These are phyloP conservation scores for Ctena decussata DNA, from an alignment of 2,888 invertebrate species.

Conservation along the genomic window DNA sequence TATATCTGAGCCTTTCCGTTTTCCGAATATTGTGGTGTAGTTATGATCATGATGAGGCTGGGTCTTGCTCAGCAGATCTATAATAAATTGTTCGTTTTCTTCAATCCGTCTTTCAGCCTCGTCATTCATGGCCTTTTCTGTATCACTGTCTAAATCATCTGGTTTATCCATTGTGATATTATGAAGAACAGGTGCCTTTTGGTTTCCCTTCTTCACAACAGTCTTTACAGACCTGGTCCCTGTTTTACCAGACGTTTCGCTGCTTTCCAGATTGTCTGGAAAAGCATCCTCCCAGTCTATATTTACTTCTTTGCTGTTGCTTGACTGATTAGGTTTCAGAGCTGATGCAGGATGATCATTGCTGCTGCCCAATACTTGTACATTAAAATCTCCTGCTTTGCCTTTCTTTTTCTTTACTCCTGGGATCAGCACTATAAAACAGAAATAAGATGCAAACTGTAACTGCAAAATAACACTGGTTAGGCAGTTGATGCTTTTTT, in stretches of 20 bases:
- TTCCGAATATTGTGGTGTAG: constrained; percentile 83
- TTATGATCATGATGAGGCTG: constrained; percentile 82
- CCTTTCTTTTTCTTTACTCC: neutral
- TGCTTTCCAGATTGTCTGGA: neutral
- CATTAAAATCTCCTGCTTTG: neutral
- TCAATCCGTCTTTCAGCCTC: constrained; percentile 72
- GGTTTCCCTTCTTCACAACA: neutral
- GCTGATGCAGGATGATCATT: neutral
- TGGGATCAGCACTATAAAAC: neutral
- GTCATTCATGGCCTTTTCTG: constrained; percentile 73
- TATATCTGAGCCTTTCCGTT: constrained; percentile 66
- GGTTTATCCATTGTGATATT: neutral
- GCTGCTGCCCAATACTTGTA: too few relatives aligned
- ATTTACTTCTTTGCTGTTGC: neutral
- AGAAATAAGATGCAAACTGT: too few relatives aligned
- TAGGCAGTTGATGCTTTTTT: too few relatives aligned
- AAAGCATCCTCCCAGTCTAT: neutral
- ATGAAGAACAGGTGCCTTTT: neutral
- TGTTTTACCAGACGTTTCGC: neutral
- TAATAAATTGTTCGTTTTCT: constrained; percentile 80
- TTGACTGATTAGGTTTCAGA: neutral
- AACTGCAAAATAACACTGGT: too few relatives aligned
- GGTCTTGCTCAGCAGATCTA: constrained; percentile 73
- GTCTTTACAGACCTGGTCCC: neutral
- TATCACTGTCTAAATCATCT: neutral